Evolutionary conservation across 1,140 invertebrate genomes (phyloP), one percentile per base, ranked within the genome.

Genomic region (Drosophila arizonae): DNA sequence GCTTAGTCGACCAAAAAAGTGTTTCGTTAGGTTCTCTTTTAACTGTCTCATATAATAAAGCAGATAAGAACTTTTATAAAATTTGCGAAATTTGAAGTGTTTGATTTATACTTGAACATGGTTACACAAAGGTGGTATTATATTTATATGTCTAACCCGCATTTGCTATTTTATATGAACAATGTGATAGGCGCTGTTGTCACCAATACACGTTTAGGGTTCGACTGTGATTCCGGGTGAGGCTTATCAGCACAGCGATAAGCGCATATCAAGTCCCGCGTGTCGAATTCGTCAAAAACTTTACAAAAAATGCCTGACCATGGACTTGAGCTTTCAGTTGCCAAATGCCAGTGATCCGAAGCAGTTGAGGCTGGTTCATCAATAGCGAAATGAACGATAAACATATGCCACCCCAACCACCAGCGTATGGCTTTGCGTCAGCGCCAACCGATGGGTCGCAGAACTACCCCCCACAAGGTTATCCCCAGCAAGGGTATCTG

Each of bases 311-410:
- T 24, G 43, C 6, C 46, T 46, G 24, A 24, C 28, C 9, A 15
- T 26, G 30, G 11, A 9, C 9, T 8, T 21, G 6, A 45, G 28
- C 61, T 26, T 24, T 36, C 61, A 77, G 75, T 77, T 62, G 36
- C 36, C 9, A 56, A 6, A 6, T 6, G 6, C 15, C 9, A 45
- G 24, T 61, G 43, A 24, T 21, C 57, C 6, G 10, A 45, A 21
- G 6, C n/a, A 48, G 65, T 48, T 65, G 41, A 17, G 24, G 11
- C n/a, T 28, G 21, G n/a, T 46, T 33, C 26, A 21, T 3, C 6
- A 11, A 57, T 9, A 48, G 45, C 30, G 46, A 48, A 51, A 81
- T 63, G 48, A 76, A 63, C 79, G 54, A 63, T 28, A 81, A 69
- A 56, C 52, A 30, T 62, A 3, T 66, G 51, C 51, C 60, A 30